Base-by-base conservation (phyloP, 2,797 vertebrate genomes). In the Melanogrammus aeglefinus region DNA sequence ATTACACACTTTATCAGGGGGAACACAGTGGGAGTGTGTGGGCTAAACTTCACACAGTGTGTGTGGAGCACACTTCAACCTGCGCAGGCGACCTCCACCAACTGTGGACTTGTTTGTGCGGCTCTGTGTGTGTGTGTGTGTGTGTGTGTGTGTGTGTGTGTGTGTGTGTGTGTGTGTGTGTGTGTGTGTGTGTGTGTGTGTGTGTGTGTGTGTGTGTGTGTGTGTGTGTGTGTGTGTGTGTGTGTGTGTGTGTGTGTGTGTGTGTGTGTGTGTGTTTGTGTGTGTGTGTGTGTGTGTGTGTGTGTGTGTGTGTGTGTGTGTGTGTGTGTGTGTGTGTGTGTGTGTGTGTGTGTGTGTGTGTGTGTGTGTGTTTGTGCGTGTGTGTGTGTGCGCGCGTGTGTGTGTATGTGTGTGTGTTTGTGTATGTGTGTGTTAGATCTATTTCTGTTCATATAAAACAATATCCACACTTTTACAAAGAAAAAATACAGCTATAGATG, bases 381-480 rank as follows among this genome's bases (percentile, higher is more conserved):
- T 75, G 16, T 1, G 73, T 76, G 73, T 2, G 79, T 63, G 47
- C n/a, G n/a, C n/a, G n/a, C n/a, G n/a, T n/a, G n/a, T n/a, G 35
- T 36, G 33, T 75, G 14, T 66, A 31, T n/a, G 36, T 16, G 36
- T 38, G 33, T 36, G 71, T 79, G 36, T 38, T 6, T 77, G 66
- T 75, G 16, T 1, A 73, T 76, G 73, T 2, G 79, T 63, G 47
- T 24, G 36, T 16, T 44, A 41, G 39, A 79, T 69, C 85, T 87
- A 80, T 87, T 88, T 87, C 80, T 84, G 85, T 78, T 35, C 2
- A 74, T 82, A 77, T 79, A 79, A 81, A 86, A 83, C 86, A 82
- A 83, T 75, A 82, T 83, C 66, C 2, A 83, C 86, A 89, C 88
- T 84, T 51, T 18, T 82, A 73, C 21, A 33, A 77, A 83, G 78